Evolutionary conservation across 1,140 invertebrate genomes (phyloP).

Genomic region (Drusus annulatus): DNA sequence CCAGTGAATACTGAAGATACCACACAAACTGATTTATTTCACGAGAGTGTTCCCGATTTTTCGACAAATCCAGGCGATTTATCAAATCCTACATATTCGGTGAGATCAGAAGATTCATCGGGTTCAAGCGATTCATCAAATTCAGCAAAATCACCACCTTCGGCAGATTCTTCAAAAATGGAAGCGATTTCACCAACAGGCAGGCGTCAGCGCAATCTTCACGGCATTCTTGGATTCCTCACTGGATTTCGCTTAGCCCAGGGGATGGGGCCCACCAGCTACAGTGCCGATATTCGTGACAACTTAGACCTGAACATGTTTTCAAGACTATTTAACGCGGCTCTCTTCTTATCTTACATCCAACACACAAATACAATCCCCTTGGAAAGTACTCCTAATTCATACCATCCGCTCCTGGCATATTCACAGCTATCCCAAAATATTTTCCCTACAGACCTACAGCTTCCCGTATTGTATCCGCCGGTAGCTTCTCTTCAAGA

Average conservation of each 20-base stretch:
- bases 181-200: background rate
- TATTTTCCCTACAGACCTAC: constrained; percentile 46
- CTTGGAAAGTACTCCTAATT: constrained; percentile 13
- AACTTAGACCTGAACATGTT: constrained; percentile 44
- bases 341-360: constrained; percentile 41
- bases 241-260: constrained; percentile 53
- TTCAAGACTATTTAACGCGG: constrained; percentile 48
- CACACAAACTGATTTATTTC: no score
- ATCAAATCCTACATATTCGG: no score
- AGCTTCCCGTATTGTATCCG: constrained; percentile 50
- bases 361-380: constrained; percentile 44
- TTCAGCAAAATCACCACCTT: no score
- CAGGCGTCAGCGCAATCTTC: constrained; percentile 4
- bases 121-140: no score
- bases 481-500: constrained; percentile 18
- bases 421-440: background rate
- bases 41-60: no score
- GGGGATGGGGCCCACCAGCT: constrained; percentile 35
- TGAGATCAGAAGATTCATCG: no score
- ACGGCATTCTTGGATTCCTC: constrained; percentile 52
- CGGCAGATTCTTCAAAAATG: no score
- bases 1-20: no score
- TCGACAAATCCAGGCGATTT: no score
- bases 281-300: constrained; percentile 39
- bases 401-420: constrained; percentile 11